phyloP scores from a whole-genome alignment of 1,140 invertebrate species.

The Mizuhopecten yessoensis region DNA sequence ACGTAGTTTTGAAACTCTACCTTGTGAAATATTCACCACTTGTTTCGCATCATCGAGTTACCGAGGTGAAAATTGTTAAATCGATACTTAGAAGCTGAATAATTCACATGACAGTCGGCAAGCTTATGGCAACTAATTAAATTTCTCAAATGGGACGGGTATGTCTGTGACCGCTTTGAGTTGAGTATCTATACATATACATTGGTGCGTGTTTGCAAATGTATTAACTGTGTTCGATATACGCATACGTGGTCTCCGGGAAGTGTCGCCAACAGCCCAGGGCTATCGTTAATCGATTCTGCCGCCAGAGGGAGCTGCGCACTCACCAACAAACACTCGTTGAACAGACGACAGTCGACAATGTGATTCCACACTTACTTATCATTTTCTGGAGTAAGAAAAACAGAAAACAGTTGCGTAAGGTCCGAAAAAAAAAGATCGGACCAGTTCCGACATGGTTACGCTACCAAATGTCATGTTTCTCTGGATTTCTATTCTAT shows the following conservation, averaged over 20 bases:
- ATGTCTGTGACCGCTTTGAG: background rate
- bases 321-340: background rate
- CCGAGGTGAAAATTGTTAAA: background rate
- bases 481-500: background rate
- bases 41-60: background rate
- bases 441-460: background rate
- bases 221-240: background rate
- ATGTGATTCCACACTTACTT: background rate
- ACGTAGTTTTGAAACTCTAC: background rate
- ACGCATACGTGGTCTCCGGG: background rate
- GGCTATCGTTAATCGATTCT: background rate
- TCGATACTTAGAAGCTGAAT: background rate
- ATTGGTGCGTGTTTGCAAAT: background rate
- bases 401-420: background rate
- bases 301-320: background rate
- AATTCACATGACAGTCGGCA: background rate
- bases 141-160: background rate
- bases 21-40: background rate
- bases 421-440: background rate
- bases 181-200: constrained; percentile 2
- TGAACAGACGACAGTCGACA: background rate
- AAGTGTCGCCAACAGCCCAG: background rate
- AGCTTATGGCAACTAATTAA: constrained; percentile 12
- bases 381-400: background rate
- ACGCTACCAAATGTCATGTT: background rate